Conservation (phyloP, 2,888 invertebrate genomes). For the Limnephilus marmoratus region DNA sequence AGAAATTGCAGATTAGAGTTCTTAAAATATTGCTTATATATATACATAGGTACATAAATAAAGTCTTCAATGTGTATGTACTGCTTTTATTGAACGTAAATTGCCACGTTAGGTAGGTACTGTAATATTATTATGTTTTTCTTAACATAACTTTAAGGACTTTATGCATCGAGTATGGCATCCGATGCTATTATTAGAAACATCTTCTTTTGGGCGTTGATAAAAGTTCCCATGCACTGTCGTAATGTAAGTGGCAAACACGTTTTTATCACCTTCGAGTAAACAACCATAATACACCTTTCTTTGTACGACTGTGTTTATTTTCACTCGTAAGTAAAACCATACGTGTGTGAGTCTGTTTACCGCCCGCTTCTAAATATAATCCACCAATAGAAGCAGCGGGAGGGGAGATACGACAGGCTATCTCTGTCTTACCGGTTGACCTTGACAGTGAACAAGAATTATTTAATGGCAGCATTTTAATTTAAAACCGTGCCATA, state of each 20-base stretch:
- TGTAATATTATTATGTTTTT: too few species aligned
- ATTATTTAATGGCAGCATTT: constrained; percentile 58
- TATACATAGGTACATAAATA: too few species aligned
- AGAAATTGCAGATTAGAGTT: too few species aligned
- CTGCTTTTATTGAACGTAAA: too few species aligned
- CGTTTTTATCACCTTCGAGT: constrained; percentile 27
- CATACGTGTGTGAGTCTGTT: constrained; percentile 43
- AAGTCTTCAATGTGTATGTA: too few species aligned
- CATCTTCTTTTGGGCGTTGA: background rate
- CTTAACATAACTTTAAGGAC: background rate
- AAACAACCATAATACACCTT: constrained; percentile 15
- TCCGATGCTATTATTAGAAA: background rate
- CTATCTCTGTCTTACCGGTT: constrained; percentile 73
- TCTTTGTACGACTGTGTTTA: constrained; percentile 20
- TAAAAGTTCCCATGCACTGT: background rate
- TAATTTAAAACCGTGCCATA: constrained; percentile 48
- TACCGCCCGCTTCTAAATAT: constrained; percentile 52
- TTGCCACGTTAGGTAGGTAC: too few species aligned
- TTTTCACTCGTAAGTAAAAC: constrained; percentile 46
- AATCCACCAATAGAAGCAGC: constrained; percentile 46
- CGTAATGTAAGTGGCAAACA: background rate
- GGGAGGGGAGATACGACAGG: constrained; percentile 40
- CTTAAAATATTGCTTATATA: too few species aligned
- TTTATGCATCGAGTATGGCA: background rate
- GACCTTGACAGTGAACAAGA: constrained; percentile 76